These are phyloP conservation scores for Sebastes fasciatus DNA, from an alignment of 2,113 vertebrate species.

Conservation along the genomic window DNA sequence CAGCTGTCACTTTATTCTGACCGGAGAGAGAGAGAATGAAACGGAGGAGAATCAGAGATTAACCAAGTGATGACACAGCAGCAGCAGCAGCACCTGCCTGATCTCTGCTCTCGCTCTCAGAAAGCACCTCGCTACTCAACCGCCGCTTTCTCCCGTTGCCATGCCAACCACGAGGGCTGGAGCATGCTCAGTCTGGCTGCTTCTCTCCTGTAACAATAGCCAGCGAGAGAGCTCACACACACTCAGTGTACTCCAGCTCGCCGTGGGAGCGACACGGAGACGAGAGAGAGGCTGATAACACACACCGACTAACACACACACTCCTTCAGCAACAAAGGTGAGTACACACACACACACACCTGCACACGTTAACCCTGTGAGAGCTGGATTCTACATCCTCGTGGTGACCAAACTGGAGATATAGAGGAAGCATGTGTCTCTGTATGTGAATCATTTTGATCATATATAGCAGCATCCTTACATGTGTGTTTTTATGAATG, in stretches of 20 bases:
- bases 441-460: no score
- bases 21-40: constrained; percentile 21
- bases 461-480: no score
- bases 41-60: constrained; percentile 36
- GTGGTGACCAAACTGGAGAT: no score
- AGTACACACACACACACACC: background rate
- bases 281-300: background rate
- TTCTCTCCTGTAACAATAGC: constrained; percentile 75
- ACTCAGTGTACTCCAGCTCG: background rate
- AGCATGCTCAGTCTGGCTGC: constrained; percentile 79
- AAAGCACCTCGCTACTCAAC: no score
- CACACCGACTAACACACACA: background rate
- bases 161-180: constrained; percentile 75
- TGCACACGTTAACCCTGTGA: no score
- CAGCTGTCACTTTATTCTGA: constrained; percentile 55
- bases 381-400: no score
- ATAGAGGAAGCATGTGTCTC: no score
- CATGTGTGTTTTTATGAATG: constrained; percentile 17
- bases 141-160: constrained; percentile 70
- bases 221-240: constrained; percentile 47
- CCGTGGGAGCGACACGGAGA: background rate
- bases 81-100: constrained; percentile 50
- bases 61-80: constrained; percentile 50
- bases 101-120: constrained; percentile 3
- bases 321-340: background rate